Evolutionary conservation across 2,888 invertebrate species (phyloP).

Genomic region (Heterodera filipjevi): DNA sequence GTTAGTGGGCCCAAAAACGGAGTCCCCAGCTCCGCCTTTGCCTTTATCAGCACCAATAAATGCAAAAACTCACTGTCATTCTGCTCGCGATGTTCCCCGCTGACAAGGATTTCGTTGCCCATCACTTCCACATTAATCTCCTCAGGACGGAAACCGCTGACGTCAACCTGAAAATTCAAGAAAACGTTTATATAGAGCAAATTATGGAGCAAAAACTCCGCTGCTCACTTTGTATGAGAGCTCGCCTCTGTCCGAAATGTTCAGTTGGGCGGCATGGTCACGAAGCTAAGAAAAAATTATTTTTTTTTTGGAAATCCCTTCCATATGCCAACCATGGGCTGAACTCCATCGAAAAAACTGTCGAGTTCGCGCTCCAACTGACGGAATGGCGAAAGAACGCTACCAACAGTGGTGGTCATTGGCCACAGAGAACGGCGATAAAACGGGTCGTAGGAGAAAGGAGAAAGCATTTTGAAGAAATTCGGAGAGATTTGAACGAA

Average conservation of each 20-base stretch:
- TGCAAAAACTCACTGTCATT: background rate
- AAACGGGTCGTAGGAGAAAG: background rate
- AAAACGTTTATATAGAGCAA: background rate
- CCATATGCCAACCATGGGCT: background rate
- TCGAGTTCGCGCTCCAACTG: conserved; percentile 5
- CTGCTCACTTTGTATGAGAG: conserved; percentile 17
- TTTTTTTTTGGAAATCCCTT: too few species aligned
- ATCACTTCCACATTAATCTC: conserved; percentile 19
- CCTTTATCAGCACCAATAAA: background rate
- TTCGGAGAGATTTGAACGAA: background rate
- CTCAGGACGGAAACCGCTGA: conserved; percentile 29
- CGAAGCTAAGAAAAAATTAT: conserved; percentile 11
- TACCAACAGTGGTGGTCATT: background rate
- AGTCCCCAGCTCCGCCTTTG: background rate
- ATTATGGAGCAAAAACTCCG: background rate
- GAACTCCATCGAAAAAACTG: background rate
- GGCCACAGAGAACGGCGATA: background rate
- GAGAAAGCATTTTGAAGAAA: background rate
- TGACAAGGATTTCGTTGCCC: conserved; percentile 14
- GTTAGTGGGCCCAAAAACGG: too few species aligned
- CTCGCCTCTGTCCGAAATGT: conserved; percentile 23
- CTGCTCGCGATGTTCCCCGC: conserved; percentile 19
- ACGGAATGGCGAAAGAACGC: background rate
- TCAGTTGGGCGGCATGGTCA: conserved; percentile 28
- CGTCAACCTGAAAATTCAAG: conserved; percentile 1